Conservation (phyloP, 2,797 vertebrate genomes). For the Chiroxiphia lanceolata region DNA sequence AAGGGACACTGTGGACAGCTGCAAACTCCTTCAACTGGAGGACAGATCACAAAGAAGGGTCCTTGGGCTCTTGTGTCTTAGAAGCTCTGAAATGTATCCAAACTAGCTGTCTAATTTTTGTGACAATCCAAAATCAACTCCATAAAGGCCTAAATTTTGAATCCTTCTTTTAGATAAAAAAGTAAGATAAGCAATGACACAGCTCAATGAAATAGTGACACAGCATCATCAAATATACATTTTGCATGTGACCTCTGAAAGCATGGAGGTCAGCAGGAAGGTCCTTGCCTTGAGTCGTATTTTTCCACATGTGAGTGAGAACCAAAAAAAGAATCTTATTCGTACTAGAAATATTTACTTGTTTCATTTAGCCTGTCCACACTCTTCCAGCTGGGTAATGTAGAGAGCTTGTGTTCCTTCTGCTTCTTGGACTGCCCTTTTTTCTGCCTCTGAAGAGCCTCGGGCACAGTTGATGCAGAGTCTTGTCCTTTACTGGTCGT, state of each 20-base stretch:
- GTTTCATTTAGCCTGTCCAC: conserved; percentile 87
- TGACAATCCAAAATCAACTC: neutral
- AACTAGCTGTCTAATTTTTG: neutral
- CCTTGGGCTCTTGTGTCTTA: neutral
- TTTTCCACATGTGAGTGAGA: neutral
- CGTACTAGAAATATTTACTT: conserved; percentile 75
- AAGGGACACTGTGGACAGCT: neutral
- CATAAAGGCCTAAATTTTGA: neutral
- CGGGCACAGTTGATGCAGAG: conserved; percentile 36
- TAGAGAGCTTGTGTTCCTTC: conserved; percentile 77
- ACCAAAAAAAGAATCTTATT: conserved; percentile 8
- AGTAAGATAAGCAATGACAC: neutral
- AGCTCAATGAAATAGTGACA: neutral
- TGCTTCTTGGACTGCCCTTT: conserved; percentile 54
- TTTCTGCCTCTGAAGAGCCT: conserved; percentile 33
- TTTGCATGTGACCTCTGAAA: neutral
- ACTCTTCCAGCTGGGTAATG: conserved; percentile 87
- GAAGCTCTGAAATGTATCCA: neutral
- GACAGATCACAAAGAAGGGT: neutral
- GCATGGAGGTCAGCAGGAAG: neutral
- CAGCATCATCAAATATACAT: neutral
- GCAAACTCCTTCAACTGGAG: neutral
- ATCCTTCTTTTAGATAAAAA: fast-evolving
- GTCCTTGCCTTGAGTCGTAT: neutral
- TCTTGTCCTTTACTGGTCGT: conserved; percentile 72